Conservation (phyloP, 2,113 vertebrate species). For the Datnioides undecimradiatus region DNA sequence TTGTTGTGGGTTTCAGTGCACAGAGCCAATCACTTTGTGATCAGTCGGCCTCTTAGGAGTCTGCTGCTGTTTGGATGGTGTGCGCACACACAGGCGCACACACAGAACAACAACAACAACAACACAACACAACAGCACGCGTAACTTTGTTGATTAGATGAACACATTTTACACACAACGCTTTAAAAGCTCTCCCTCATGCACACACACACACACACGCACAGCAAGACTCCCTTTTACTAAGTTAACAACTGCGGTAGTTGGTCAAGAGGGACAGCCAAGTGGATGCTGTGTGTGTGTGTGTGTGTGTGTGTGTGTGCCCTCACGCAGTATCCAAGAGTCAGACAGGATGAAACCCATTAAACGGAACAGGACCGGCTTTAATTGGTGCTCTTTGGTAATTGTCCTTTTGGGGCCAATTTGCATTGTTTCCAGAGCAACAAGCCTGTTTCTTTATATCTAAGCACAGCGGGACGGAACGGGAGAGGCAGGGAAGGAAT, state of each 20-base stretch:
- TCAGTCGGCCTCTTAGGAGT: slow-evolving; percentile 18
- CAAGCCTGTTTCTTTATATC: slow-evolving; percentile 56
- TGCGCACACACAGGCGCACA: background rate
- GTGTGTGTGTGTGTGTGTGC: slow-evolving; percentile 19
- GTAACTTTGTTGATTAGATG: background rate
- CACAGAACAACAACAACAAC: no score
- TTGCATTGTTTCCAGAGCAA: slow-evolving; percentile 74
- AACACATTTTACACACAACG: background rate
- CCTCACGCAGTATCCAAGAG: slow-evolving; percentile 10
- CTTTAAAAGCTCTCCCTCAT: background rate
- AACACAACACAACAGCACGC: background rate
- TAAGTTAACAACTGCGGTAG: slow-evolving; percentile 16
- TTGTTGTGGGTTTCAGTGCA: slow-evolving; percentile 17
- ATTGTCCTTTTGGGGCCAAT: slow-evolving; percentile 66
- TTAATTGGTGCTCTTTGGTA: slow-evolving; percentile 75
- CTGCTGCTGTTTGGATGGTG: slow-evolving; percentile 10
- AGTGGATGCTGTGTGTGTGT: slow-evolving; percentile 14
- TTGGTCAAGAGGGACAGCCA: slow-evolving; percentile 24
- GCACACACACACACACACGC: background rate
- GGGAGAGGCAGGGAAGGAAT: background rate
- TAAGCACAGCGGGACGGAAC: slow-evolving; percentile 33
- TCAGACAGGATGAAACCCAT: slow-evolving; percentile 50
- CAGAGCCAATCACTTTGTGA: slow-evolving; percentile 37
- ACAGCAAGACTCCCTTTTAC: slow-evolving; percentile 14
- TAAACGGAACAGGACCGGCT: slow-evolving; percentile 54